phyloP scores from a whole-genome alignment of 2,797 vertebrate species.

The Ceryle rudis region DNA sequence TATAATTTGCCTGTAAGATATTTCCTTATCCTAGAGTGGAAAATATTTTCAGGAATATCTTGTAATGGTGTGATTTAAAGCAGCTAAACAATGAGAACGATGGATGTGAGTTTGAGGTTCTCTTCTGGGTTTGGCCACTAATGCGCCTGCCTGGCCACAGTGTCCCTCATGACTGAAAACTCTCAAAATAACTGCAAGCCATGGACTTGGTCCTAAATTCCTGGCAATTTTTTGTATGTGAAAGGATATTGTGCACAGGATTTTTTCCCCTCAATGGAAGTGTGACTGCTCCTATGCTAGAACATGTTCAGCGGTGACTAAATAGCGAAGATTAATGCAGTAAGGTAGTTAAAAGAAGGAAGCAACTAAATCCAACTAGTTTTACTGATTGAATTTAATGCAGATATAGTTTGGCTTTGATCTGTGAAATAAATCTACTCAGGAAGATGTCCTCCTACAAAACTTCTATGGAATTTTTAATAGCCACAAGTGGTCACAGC shows the following conservation, averaged over 20 bases:
- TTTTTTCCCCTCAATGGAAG: neutral
- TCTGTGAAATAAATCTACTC: neutral
- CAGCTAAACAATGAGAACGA: neutral
- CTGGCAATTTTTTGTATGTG: neutral
- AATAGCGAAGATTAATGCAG: neutral
- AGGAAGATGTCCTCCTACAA: slow-evolving; percentile 32
- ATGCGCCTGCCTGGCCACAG: neutral
- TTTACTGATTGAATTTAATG: neutral
- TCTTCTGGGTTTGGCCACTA: neutral
- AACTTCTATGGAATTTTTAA: slow-evolving; percentile 40
- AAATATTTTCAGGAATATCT: neutral
- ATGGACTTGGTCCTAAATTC: neutral
- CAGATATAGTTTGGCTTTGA: neutral
- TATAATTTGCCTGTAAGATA: neutral
- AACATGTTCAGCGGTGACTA: neutral
- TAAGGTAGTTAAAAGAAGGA: neutral
- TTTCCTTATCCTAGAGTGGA: neutral
- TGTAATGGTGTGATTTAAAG: neutral
- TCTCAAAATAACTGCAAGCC: neutral
- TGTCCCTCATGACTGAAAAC: neutral
- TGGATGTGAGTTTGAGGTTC: neutral
- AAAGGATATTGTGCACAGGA: neutral
- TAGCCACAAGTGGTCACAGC: slow-evolving; percentile 42
- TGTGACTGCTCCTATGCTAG: neutral
- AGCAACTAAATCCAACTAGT: neutral